Evolutionary conservation across 2,888 invertebrate genomes (phyloP), one percentile per base, ranked within the genome.

Genomic region (Mesorhabditis belari): DNA sequence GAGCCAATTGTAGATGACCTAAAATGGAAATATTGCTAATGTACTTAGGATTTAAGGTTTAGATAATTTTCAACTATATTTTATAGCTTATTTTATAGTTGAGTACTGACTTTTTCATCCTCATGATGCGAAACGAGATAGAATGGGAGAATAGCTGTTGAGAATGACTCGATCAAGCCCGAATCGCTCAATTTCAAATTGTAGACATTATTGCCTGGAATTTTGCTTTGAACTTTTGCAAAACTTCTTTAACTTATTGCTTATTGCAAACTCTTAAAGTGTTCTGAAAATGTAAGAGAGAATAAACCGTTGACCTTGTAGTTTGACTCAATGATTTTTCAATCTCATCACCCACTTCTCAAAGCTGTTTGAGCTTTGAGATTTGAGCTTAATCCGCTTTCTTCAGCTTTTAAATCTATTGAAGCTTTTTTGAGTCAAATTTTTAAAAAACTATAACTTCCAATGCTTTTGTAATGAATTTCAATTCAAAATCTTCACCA

Each of bases 121-220:
- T 55, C 57, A 29, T 65, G 49, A 5, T 54, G 55, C 12, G 74
- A 55, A 4, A 77, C 77, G 23, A 77, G 60, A 54, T 72, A 77
- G 61, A 77, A 72, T 0, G 77, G 76, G 58, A 77, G 67, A 50
- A 77, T 71, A 6, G 77, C 77, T 2, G 77, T 77, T 24, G 60
- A 59, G 60, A 77, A 77, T 12, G 72, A 66, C 26, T 62, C 59
- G 28, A 70, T 63, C 28, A 53, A 50, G 6, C 65, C 60, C 17
- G 62, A 63, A 25, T 70, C 63, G 56, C 58, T 58, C 25, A 64
- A 57, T 19, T 70, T 66, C 4, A 77, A 66, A n/a, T 73, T 76
- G 62, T 77, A 77, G 19, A 77, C 77, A 58, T 77, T 77, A 62
- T 77, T 77, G 4, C 76, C 76, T 76, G 58, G 51, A 72, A 63